A percentile compares a stretch with the other conserved stretches of the same genome.
Conservation (phyloP, 2,797 vertebrate species). For the Discoglossus pictus region DNA sequence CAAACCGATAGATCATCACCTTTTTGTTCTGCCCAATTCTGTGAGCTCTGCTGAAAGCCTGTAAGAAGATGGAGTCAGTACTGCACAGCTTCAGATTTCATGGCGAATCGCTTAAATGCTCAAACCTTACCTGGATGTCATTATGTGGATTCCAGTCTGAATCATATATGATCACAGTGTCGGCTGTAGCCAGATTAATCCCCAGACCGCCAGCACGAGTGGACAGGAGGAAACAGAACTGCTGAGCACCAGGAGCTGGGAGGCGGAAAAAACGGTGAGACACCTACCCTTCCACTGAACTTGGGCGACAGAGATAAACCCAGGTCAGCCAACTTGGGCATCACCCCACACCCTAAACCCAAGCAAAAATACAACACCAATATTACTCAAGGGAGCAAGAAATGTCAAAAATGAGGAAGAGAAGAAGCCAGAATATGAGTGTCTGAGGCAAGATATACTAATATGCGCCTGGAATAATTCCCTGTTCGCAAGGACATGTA, state of each 20-base stretch:
- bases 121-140: constrained; percentile 91
- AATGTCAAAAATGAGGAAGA: no score
- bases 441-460: no score
- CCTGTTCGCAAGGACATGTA: constrained; percentile 1
- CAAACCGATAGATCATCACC: constrained; percentile 99
- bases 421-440: no score
- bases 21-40: constrained; percentile 98
- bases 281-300: no score
- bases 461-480: no score
- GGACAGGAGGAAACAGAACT: constrained; percentile 97
- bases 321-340: no score
- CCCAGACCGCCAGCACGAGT: constrained; percentile 96
- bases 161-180: constrained; percentile 97
- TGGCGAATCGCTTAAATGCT: no score
- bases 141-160: constrained; percentile 99
- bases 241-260: constrained; percentile 91
- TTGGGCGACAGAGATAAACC: no score
- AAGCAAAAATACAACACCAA: no score
- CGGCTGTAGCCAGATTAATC: constrained; percentile 96
- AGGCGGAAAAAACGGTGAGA: not conserved
- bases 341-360: no score
- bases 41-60: constrained; percentile 98
- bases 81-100: not conserved
- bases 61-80: constrained; percentile 6
- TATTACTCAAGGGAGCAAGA: no score